Evolutionary conservation across 2,113 vertebrate species (phyloP), one percentile per base, ranked within the genome.

Genomic region (Salvelinus alpinus): DNA sequence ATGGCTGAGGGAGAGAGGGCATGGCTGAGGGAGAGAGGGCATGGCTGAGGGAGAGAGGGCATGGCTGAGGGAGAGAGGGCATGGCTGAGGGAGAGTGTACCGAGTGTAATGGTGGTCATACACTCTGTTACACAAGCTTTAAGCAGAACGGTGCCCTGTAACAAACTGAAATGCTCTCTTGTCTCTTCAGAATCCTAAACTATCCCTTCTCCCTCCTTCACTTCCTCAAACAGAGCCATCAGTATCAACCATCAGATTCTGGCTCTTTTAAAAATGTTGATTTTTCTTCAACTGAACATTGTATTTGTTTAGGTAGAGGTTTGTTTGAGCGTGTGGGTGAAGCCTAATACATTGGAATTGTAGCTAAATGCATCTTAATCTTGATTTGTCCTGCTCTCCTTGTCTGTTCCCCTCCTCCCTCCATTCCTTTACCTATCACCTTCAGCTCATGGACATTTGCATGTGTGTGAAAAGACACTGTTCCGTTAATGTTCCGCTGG

Each of bases 381-480:
- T 82, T 78, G 64, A 69, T 71, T 73, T 71, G 34, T n/a, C n/a
- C 7, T 62, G 1, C n/a, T 62, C 16, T 60, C 59, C 14, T 18
- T 18, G 3, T 62, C 29, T 71, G 65, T 74, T 22, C 70, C 70
- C 48, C 27, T 29, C 20, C 72, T 6, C 78, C 74, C 67, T 38
- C 51, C 73, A 68, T 75, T n/a, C 73, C 78, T 82, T 75, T 77
- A 48, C 78, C 74, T 76, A 79, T 80, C 88, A 79, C 74, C 83
- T 83, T 84, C 82, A 79, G 73, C 87, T 85, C 82, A 74, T 84
- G 84, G 80, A 89, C 81, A 92, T 94, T 94, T 93, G 88, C 89
- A 91, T 91, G 70, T 91, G 89, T 92, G 88, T 92, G 88, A 88
- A 90, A 88, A 88, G 88, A 89, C 82, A 81, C 79, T 27, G 78